Percentiles rank a stretch among this genome's conserved stretches.
phyloP scores from a whole-genome alignment of 2,113 vertebrate genomes.

The Thalassoma bifasciatum region DNA sequence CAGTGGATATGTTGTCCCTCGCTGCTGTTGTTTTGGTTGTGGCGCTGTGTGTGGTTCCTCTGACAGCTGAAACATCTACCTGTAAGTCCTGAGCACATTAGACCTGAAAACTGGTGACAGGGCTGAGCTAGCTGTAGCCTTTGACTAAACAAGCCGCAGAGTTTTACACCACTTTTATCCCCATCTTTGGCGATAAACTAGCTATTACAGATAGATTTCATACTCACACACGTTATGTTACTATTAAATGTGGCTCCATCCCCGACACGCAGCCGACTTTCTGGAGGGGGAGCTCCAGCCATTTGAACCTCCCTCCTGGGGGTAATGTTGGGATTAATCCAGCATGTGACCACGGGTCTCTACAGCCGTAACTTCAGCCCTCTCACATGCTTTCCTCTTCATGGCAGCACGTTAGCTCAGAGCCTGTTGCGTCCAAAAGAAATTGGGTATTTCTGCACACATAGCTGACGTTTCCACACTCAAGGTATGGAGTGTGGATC shows the following conservation, averaged over 20 bases:
- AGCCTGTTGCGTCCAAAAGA: not conserved
- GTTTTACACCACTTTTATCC: no score
- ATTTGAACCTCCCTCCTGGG: slow-evolving; percentile 77
- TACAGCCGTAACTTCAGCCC: slow-evolving; percentile 35
- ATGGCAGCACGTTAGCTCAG: not conserved
- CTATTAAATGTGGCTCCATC: not conserved
- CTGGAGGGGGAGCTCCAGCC: not conserved
- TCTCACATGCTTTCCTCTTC: slow-evolving; percentile 50
- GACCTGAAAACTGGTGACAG: not conserved
- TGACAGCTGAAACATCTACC: slow-evolving; percentile 53
- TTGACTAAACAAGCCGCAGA: not conserved
- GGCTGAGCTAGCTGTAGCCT: slow-evolving; percentile 6
- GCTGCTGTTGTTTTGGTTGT: slow-evolving; percentile 47
- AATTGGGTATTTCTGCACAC: no score
- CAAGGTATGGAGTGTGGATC: slow-evolving; percentile 2
- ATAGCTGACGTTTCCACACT: not conserved
- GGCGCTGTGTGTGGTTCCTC: slow-evolving; percentile 65
- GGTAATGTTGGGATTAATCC: slow-evolving; percentile 48
- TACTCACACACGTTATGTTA: not conserved
- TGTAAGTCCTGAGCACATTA: slow-evolving; percentile 69
- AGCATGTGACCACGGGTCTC: slow-evolving; percentile 76
- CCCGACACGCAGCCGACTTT: no score
- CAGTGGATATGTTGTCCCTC: not conserved
- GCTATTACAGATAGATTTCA: accelerated
- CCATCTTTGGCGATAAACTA: no score